These are phyloP conservation scores for Pterostichus niger DNA, from an alignment of 2,888 invertebrate genomes.

Conservation along the genomic window DNA sequence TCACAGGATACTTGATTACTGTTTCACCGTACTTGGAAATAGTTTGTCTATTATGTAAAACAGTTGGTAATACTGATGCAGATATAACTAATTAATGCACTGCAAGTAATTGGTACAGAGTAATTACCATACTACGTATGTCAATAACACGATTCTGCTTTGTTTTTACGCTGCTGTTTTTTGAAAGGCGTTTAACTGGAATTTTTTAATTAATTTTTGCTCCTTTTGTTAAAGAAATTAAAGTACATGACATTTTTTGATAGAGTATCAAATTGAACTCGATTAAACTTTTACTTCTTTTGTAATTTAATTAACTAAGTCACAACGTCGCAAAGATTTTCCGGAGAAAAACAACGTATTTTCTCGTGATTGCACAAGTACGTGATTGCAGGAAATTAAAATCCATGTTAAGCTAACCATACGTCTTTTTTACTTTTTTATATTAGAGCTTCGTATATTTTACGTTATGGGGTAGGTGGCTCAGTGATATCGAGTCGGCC, in stretches of 20 bases:
- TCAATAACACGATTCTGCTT: neutral
- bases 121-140: constrained; percentile 6
- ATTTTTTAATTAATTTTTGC: too few relatives aligned
- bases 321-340: neutral
- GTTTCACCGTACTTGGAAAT: neutral
- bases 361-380: neutral
- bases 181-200: too few relatives aligned
- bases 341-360: neutral
- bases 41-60: neutral
- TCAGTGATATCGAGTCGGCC: too few relatives aligned
- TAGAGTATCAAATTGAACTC: too few relatives aligned
- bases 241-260: too few relatives aligned
- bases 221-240: too few relatives aligned
- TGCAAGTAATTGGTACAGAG: neutral
- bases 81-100: constrained; percentile 2
- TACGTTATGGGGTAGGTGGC: too few relatives aligned
- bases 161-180: too few relatives aligned
- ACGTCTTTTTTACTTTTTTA: too few relatives aligned
- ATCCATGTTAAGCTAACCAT: neutral
- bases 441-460: too few relatives aligned
- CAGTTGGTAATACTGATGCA: constrained; percentile 7
- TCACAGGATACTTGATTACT: constrained; percentile 15
- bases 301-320: neutral
- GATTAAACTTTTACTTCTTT: neutral
- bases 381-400: neutral